Evolutionary conservation across 2,888 invertebrate genomes (phyloP).

Genomic region (Cylloceria caligata): DNA sequence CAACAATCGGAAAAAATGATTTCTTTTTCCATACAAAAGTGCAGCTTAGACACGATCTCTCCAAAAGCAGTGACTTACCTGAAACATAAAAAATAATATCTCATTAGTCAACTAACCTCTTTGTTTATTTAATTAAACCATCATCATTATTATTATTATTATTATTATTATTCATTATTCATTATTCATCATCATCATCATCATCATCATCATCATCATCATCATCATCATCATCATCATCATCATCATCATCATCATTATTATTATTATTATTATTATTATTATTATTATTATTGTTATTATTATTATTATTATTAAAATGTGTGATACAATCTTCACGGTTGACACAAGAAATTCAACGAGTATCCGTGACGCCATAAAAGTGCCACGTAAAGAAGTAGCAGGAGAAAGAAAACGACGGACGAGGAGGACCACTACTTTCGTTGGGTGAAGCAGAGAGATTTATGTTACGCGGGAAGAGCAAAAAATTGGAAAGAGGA

Average conservation of each 20-base stretch:
- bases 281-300: slow-evolving; percentile 5
- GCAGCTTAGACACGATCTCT: neutral
- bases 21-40: neutral
- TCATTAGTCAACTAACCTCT: slow-evolving; percentile 53
- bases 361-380: slow-evolving; percentile 32
- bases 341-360: slow-evolving; percentile 5
- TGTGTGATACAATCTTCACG: slow-evolving; percentile 2
- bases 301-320: slow-evolving; percentile 13
- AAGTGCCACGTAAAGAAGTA: slow-evolving; percentile 18
- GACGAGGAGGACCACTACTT: slow-evolving; percentile 8
- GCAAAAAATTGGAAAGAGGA: slow-evolving; percentile 65
- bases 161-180: too few species aligned
- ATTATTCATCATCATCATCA: too few species aligned
- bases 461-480: slow-evolving; percentile 70
- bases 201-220: neutral
- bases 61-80: slow-evolving; percentile 76
- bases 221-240: neutral
- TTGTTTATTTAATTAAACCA: slow-evolving; percentile 16
- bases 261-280: neutral
- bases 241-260: neutral
- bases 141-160: slow-evolving; percentile 1
- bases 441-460: slow-evolving; percentile 65
- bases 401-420: slow-evolving; percentile 34
- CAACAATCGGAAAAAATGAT: neutral
- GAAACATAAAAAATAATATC: slow-evolving; percentile 75